phyloP scores from a whole-genome alignment of 2,888 invertebrate species.

The Eupithecia insigniata region DNA sequence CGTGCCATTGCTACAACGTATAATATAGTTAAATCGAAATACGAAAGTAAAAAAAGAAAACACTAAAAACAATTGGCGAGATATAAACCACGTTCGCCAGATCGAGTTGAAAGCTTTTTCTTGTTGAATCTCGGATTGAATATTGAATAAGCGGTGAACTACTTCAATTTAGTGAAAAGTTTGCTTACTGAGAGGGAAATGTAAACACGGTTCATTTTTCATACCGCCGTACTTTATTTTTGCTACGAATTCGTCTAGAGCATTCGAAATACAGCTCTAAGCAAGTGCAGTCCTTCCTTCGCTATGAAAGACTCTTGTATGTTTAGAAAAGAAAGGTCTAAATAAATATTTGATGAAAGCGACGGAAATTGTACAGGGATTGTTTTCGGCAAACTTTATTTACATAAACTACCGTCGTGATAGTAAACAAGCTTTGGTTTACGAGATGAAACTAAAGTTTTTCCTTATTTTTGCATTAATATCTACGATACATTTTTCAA shows the following conservation, averaged over 20 bases:
- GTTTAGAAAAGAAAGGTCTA: neutral
- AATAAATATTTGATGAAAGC: constrained; percentile 20
- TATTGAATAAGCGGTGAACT: constrained; percentile 25
- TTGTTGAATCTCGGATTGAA: constrained; percentile 15
- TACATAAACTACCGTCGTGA: neutral
- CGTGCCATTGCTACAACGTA: neutral
- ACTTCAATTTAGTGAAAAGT: constrained; percentile 3
- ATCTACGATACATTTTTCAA: neutral
- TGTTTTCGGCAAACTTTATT: neutral
- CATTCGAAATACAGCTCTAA: constrained; percentile 7
- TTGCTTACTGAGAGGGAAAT: neutral
- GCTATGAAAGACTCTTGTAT: constrained; percentile 5
- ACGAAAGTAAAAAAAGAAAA: neutral
- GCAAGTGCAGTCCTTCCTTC: constrained; percentile 27
- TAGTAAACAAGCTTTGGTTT: neutral
- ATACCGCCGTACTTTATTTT: neutral
- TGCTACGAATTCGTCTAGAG: neutral
- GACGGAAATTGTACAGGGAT: neutral
- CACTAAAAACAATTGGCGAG: neutral
- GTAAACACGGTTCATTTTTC: neutral
- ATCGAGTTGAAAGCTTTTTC: constrained; percentile 29
- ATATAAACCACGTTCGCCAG: constrained; percentile 10
- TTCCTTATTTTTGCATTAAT: neutral
- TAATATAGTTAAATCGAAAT: neutral
- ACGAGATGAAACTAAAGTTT: neutral